Evolutionary conservation across 1,140 invertebrate species (phyloP), one percentile per base, ranked within the genome.

Genomic region (Sinella curviseta): DNA sequence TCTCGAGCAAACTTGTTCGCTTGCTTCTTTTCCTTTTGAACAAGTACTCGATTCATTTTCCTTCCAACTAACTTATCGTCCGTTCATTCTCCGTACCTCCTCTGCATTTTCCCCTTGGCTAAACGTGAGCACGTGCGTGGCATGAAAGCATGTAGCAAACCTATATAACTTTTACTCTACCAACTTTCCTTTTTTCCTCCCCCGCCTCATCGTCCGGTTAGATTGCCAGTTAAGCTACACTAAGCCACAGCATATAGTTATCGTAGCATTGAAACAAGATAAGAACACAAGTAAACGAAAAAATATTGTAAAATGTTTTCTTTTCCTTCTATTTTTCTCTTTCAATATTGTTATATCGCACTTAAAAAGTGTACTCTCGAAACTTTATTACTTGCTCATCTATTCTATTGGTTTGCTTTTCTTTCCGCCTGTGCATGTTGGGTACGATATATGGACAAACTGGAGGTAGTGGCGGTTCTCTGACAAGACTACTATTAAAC

Each of bases 371-470:
- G 57, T 26, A 60, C 4, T 60, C 12, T 60, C 57, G 57, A 60
- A 60, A 60, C 12, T 60, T 60, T 60, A 60, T 60, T 60, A n/a
- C 57, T 60, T 60, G 57, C 57, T 60, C 57, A 60, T 60, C 57
- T 60, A 60, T 60, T 60, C 39, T 48, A 48, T 48, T 48, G 39
- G 39, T 20, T 48, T 20, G 39, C 39, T 12, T 12, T 8, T 12
- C 8, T 20, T 8, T 8, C 8, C 39, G 20, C n/a, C 39, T 48
- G 39, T 48, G 39, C 8, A 48, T 48, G n/a, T n/a, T n/a, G 39
- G 39, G 20, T 20, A 48, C 39, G 20, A 48, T 48, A 12, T 48
- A 12, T 48, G 39, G 39, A 48, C 8, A 48, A 12, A 48, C 39
- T 12, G 39, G 20, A 48, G 20, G 39, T 48, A 48, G n/a, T n/a